These are phyloP conservation scores for Mobula hypostoma DNA, from an alignment of 2,113 vertebrate species.

Conservation along the genomic window DNA sequence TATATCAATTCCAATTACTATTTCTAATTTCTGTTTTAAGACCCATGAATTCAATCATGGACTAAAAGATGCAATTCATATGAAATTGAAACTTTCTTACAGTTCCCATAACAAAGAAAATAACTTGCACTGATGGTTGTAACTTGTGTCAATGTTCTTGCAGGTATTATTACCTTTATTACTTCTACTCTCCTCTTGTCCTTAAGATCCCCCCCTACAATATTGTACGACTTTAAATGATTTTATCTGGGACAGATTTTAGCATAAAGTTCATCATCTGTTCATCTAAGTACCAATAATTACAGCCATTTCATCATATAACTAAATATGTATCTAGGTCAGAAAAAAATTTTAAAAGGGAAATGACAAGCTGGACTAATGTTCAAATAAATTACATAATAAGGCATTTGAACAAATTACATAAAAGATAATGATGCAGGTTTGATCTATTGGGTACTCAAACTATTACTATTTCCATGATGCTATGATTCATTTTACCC, in stretches of 20 bases:
- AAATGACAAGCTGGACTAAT: not conserved
- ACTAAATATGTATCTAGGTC: slow-evolving; percentile 23
- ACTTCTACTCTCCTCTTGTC: not conserved
- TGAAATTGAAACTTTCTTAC: not conserved
- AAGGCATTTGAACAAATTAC: slow-evolving; percentile 2
- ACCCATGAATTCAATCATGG: not conserved
- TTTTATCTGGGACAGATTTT: slow-evolving; percentile 4
- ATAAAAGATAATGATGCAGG: slow-evolving; percentile 28
- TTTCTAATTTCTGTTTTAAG: not conserved
- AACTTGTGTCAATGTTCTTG: not conserved
- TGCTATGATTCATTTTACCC: slow-evolving; percentile 23
- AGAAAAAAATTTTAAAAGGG: slow-evolving; percentile 15
- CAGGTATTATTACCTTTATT: not conserved
- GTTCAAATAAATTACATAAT: slow-evolving; percentile 14
- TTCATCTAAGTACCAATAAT: not conserved
- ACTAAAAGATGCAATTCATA: not conserved
- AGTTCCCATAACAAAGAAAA: not conserved
- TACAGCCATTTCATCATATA: not conserved
- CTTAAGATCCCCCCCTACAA: not conserved
- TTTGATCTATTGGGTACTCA: slow-evolving; percentile 17
- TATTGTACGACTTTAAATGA: not conserved
- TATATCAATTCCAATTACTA: too few relatives aligned
- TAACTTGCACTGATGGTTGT: not conserved
- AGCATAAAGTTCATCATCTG: not conserved
- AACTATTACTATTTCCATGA: slow-evolving; percentile 9